A percentile compares a stretch with the other conserved stretches of the same genome.
Conservation (phyloP, 2,888 invertebrate species). For the Drosophila atroscutellata region DNA sequence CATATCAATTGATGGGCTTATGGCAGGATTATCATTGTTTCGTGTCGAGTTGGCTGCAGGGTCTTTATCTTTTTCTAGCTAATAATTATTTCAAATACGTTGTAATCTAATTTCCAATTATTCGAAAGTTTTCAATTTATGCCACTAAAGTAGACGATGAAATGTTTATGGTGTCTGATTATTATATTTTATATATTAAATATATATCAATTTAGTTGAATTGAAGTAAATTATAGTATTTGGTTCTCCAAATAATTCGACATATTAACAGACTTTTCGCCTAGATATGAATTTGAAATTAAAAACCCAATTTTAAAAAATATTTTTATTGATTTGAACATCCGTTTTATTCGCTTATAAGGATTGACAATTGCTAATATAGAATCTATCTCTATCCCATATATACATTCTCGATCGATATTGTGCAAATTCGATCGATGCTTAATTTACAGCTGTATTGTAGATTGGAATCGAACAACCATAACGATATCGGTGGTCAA, state of each 20-base stretch:
- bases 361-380: background rate
- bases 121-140: slow-evolving; percentile 3
- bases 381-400: background rate
- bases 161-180: background rate
- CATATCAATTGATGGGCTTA: slow-evolving; percentile 60
- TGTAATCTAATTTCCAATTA: slow-evolving; percentile 33
- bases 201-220: background rate
- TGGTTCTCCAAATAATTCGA: background rate
- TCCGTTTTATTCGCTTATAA: background rate
- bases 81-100: slow-evolving; percentile 57
- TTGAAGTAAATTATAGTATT: background rate
- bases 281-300: background rate
- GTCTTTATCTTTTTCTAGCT: slow-evolving; percentile 20
- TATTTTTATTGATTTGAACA: background rate
- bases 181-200: background rate
- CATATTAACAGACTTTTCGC: no score
- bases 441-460: slow-evolving; percentile 50
- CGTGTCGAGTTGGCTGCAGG: slow-evolving; percentile 34
- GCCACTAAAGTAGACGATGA: background rate
- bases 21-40: slow-evolving; percentile 76
- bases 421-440: slow-evolving; percentile 24
- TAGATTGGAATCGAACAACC: slow-evolving; percentile 31
- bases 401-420: background rate
- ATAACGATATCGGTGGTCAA: slow-evolving; percentile 32
- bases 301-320: background rate